Evolutionary conservation across 2,797 vertebrate species (phyloP), one percentile per base, ranked within the genome.

Genomic region (Chanos chanos): DNA sequence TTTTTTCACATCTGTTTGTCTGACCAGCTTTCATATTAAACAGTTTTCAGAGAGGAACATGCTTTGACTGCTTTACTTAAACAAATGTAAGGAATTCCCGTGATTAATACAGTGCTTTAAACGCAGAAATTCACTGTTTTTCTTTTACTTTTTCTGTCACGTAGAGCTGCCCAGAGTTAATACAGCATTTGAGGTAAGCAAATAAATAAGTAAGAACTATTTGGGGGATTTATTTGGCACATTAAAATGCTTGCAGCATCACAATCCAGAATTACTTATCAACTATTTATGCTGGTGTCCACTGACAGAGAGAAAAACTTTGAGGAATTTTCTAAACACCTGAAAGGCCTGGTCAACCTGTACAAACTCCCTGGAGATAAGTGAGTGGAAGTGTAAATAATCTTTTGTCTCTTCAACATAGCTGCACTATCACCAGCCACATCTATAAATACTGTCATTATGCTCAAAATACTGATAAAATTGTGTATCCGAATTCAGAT

Each of bases 321-420:
- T 86, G 94, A 98, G 75, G 95, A 98, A 76, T 99, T 99, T 85
- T 99, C 96, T 13, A 97, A 97, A 82, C 96, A 99, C 56, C 88
- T 99, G 37, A 97, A 94, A 61, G 96, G 95, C 19, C 89, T 99
- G 45, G 97, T 99, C 61, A 97, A 96, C 77, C 83, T 99, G 4
- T 98, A 99, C 80, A 98, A 96, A 68, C 88, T 99, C 57, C 96
- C 96, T 43, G 96, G 95, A 65, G 97, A 99, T 85, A 96, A 96
- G 97, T 99, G 85, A 88, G 94, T 82, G 16, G 4, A 48, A 2
- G 18, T 7, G 24, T 25, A 30, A 4, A 43, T 19, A 7, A 7
- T 12, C 0, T n/a, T n/a, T n/a, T n/a, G n/a, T n/a, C n/a, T n/a
- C n/a, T n/a, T n/a, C n/a, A n/a, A n/a, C n/a, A n/a, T n/a, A n/a